phyloP scores from a whole-genome alignment of 2,888 invertebrate genomes.

The Lissonota sp. region DNA sequence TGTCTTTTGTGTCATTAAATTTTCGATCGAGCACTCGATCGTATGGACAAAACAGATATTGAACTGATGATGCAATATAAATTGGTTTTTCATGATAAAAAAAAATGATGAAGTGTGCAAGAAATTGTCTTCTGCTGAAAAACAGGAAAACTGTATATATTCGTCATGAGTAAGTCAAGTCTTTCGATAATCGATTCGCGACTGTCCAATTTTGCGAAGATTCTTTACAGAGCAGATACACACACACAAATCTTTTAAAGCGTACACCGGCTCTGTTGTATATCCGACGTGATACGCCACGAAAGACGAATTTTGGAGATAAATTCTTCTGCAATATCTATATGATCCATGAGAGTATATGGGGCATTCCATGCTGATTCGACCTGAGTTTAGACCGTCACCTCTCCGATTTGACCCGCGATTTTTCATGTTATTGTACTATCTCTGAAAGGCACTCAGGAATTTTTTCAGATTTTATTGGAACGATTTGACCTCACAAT shows the following conservation, averaged over 20 bases:
- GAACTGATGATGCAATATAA: no score
- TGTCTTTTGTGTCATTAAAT: no score
- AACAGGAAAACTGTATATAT: background rate
- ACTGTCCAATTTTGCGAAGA: conserved; percentile 54
- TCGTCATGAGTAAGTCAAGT: conserved; percentile 30
- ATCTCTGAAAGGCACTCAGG: no score
- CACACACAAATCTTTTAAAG: conserved; percentile 43
- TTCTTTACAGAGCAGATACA: conserved; percentile 6
- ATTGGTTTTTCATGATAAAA: background rate
- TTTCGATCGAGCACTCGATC: no score
- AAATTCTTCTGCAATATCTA: conserved; percentile 52
- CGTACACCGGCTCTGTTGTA: conserved; percentile 31
- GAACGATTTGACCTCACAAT: no score
- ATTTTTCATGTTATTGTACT: no score
- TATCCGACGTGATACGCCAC: conserved; percentile 8
- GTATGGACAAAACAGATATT: no score
- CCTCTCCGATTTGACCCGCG: no score
- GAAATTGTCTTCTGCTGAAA: background rate
- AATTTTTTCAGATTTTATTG: no score
- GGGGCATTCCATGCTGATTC: no score
- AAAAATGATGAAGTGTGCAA: background rate
- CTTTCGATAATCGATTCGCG: conserved; percentile 51
- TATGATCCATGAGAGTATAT: conserved; percentile 14
- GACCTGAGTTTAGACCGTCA: no score
- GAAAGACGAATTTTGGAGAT: conserved; percentile 34